Conservation (phyloP, 2,888 invertebrate species). For the Zonitis immaculata region DNA sequence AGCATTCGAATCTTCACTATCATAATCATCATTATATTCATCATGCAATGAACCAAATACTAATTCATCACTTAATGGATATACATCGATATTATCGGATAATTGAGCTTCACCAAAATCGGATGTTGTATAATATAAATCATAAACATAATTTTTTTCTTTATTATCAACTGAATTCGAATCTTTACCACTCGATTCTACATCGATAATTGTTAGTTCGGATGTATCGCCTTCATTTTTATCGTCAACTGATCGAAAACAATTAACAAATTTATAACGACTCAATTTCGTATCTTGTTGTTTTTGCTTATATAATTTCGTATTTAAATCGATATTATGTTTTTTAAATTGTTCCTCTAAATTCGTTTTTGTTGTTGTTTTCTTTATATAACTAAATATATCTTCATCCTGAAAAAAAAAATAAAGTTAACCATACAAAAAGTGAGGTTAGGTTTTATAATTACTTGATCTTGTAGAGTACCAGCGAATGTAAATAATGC, state of each 20-base stretch:
- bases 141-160: constrained; percentile 55
- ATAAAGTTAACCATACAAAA: constrained; percentile 3
- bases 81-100: constrained; percentile 38
- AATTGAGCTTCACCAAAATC: constrained; percentile 45
- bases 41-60: constrained; percentile 41
- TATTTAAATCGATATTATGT: constrained; percentile 46
- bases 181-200: constrained; percentile 48
- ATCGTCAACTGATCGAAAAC: constrained; percentile 48
- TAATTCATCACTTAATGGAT: constrained; percentile 46
- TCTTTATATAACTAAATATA: constrained; percentile 48
- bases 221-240: constrained; percentile 37
- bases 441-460: constrained; percentile 11
- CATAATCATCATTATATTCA: constrained; percentile 48
- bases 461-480: constrained; percentile 65
- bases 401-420: constrained; percentile 47
- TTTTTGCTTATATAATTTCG: constrained; percentile 49
- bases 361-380: constrained; percentile 48
- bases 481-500: constrained; percentile 68
- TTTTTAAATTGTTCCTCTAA: constrained; percentile 52
- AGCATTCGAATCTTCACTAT: constrained; percentile 70
- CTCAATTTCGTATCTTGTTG: constrained; percentile 50
- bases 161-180: constrained; percentile 18
- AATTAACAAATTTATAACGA: constrained; percentile 59
- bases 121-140: constrained; percentile 58
- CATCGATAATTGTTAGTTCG: constrained; percentile 54